phyloP scores from a whole-genome alignment of 2,888 invertebrate species.

The Conistra vaccinii region DNA sequence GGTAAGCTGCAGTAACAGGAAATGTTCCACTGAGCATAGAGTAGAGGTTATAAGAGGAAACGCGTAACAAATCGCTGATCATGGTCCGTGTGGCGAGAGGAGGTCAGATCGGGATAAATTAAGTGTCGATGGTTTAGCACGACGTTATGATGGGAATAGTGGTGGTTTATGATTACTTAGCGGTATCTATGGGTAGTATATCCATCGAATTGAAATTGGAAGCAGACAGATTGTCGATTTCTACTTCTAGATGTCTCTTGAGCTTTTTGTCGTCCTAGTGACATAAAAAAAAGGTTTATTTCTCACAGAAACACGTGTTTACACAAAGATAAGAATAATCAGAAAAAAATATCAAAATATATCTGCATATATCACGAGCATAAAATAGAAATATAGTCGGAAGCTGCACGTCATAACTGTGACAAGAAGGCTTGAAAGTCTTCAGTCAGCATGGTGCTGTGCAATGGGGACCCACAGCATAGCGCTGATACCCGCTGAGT shows the following conservation, averaged over 20 bases:
- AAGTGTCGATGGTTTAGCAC: slow-evolving; percentile 50
- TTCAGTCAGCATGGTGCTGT: no score
- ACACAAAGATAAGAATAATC: neutral
- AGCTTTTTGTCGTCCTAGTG: neutral
- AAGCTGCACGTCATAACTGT: neutral
- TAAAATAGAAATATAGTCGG: neutral
- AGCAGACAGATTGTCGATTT: neutral
- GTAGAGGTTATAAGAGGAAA: slow-evolving; percentile 62
- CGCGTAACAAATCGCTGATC: slow-evolving; percentile 73
- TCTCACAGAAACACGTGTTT: no score
- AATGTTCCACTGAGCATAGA: slow-evolving; percentile 60
- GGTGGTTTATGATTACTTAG: neutral
- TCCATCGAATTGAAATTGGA: neutral
- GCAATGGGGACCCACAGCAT: no score
- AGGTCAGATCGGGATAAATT: slow-evolving; percentile 60
- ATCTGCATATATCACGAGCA: neutral
- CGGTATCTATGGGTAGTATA: neutral
- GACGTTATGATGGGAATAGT: slow-evolving; percentile 36
- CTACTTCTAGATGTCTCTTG: neutral
- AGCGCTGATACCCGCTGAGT: no score
- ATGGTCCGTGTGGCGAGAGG: slow-evolving; percentile 58
- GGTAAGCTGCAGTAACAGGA: slow-evolving; percentile 60
- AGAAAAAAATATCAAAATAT: neutral
- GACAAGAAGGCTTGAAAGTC: no score
- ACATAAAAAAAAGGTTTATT: neutral